Base-by-base conservation (phyloP, 2,888 invertebrate genomes). In the Clivina fossor region DNA sequence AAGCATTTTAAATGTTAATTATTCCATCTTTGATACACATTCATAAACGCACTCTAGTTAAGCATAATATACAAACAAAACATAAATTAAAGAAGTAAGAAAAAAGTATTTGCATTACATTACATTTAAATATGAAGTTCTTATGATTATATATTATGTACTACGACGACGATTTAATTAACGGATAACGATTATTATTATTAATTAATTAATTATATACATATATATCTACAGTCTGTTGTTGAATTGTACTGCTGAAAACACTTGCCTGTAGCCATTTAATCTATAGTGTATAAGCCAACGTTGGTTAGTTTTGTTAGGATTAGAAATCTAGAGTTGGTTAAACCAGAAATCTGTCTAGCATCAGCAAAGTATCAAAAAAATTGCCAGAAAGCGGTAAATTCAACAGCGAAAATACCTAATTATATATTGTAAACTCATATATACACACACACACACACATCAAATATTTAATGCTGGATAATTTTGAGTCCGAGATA, bases 121-220 rank as follows among this genome's bases (percentile, higher is more conserved):
- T n/a, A n/a, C n/a, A 53, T 53, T 53, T 53, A 44, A n/a, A n/a
- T n/a, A 53, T 53, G 44, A 53, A 53, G 53, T 53, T 49, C 53
- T 53, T 53, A 53, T 53, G 53, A 53, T 53, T 53, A 53, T 53
- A 53, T 28, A 44, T 24, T 44, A 53, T 44, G 46, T 9, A 33
- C 5, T 40, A 16, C 35, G 37, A 22, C n/a, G 32, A 19, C 15
- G 40, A 18, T n/a, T n/a, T n/a, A n/a, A n/a, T n/a, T n/a, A n/a
- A n/a, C n/a, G n/a, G n/a, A n/a, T n/a, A n/a, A n/a, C n/a, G n/a
- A n/a, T n/a, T n/a, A n/a, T n/a, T n/a, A n/a, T n/a, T n/a, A n/a
- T n/a, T n/a, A n/a, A n/a, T n/a, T n/a, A n/a, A n/a, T n/a, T n/a
- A n/a, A n/a, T n/a, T n/a, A n/a, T n/a, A n/a, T n/a, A n/a, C n/a